phyloP scores from a whole-genome alignment of 1,140 invertebrate genomes.

The Liolophura sinensis region DNA sequence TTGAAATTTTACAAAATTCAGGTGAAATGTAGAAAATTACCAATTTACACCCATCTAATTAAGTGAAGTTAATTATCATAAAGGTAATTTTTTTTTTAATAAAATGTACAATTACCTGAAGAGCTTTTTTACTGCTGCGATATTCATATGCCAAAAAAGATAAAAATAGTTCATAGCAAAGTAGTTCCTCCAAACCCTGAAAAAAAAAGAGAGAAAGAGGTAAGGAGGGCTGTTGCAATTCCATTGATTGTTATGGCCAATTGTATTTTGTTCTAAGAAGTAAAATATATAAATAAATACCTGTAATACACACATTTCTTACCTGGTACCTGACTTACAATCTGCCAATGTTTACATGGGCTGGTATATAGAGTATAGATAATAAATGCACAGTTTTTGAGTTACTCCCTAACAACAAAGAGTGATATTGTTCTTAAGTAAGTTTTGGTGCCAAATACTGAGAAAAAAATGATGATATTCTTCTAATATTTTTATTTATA shows the following conservation, averaged over 20 bases:
- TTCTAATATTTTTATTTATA: too few relatives aligned
- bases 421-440: too few relatives aligned
- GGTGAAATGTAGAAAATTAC: not conserved
- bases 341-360: not conserved
- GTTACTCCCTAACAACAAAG: too few relatives aligned
- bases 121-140: conserved; percentile 43
- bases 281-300: not conserved
- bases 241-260: not conserved
- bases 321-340: not conserved
- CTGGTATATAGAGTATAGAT: not conserved
- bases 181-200: conserved; percentile 49
- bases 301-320: not conserved
- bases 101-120: conserved; percentile 30
- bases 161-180: conserved; percentile 48
- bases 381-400: too few relatives aligned
- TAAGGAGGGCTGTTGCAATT: conserved; percentile 5
- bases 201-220: conserved; percentile 15
- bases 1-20: conserved; percentile 2
- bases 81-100: conserved; percentile 1
- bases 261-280: not conserved
- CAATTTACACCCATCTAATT: not conserved
- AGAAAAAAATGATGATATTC: too few relatives aligned
- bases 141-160: conserved; percentile 52
- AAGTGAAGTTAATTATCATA: not conserved
- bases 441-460: too few relatives aligned